phyloP scores from a whole-genome alignment of 2,113 vertebrate genomes.

The Mesoclemmys tuberculata region DNA sequence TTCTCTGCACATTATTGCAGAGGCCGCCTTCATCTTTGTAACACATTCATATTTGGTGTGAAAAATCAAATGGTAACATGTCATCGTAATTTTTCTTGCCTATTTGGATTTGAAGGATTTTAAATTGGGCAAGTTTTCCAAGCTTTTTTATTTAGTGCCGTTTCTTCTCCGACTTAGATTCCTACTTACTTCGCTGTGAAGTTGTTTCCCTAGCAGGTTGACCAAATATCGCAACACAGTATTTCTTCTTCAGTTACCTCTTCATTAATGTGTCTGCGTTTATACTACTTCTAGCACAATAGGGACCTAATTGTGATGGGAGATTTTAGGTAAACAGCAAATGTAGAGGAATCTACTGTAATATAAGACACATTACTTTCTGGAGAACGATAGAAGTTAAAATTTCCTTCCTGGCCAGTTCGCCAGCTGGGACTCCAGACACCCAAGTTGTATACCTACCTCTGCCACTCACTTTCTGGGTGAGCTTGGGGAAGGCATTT shows the following conservation, averaged over 20 bases:
- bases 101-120: background rate
- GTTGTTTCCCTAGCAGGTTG: slow-evolving; percentile 5
- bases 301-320: background rate
- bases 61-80: background rate
- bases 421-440: background rate
- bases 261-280: background rate
- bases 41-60: too few relatives aligned
- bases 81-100: slow-evolving; percentile 19
- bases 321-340: too few relatives aligned
- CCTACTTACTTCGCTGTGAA: slow-evolving; percentile 15
- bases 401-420: background rate
- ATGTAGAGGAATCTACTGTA: too few relatives aligned
- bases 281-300: background rate
- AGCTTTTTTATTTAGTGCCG: slow-evolving; percentile 15
- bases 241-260: background rate
- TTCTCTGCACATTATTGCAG: slow-evolving; percentile 13
- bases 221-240: background rate
- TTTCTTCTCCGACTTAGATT: background rate
- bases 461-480: background rate
- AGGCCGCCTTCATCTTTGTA: slow-evolving; percentile 38
- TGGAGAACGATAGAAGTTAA: background rate
- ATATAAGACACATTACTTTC: background rate
- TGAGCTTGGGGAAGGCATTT: background rate
- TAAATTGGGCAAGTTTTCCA: slow-evolving; percentile 43
- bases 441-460: too few relatives aligned